A percentile compares a stretch with the other conserved stretches of the same genome.
Evolutionary conservation across 2,888 invertebrate genomes (phyloP).

Genomic region (Choreutis nemorana): DNA sequence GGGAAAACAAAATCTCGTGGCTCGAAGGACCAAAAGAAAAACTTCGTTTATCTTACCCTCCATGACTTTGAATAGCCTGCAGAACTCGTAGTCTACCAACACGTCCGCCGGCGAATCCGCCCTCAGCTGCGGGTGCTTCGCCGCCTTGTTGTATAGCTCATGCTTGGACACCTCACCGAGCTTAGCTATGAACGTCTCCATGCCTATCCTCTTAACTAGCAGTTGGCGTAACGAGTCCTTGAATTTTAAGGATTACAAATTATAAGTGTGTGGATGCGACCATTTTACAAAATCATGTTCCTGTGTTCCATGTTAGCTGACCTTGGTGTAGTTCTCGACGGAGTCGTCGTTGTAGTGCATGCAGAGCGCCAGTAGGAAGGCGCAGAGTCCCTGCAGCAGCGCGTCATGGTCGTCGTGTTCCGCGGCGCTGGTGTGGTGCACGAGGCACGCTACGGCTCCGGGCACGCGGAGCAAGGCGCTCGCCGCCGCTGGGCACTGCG

Average conservation of each 20-base stretch:
- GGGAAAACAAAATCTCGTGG: too few relatives aligned
- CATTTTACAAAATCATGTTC: too few relatives aligned
- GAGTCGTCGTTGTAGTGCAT: conserved; percentile 89
- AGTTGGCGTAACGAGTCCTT: conserved; percentile 74
- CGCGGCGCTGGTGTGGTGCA: conserved; percentile 79
- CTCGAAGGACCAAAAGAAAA: too few relatives aligned
- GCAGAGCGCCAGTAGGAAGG: conserved; percentile 92
- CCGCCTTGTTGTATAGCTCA: conserved; percentile 90
- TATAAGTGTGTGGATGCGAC: too few relatives aligned
- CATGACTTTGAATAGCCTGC: conserved; percentile 84
- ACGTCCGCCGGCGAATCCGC: conserved; percentile 80
- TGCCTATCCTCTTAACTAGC: conserved; percentile 83
- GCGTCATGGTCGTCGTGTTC: conserved; percentile 93
- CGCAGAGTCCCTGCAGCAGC: conserved; percentile 83
- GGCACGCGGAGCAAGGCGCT: conserved; percentile 80
- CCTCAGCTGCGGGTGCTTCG: conserved; percentile 91
- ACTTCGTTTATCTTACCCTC: too few relatives aligned
- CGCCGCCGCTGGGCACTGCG: conserved; percentile 84
- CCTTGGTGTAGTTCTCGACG: conserved; percentile 77
- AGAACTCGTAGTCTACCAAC: conserved; percentile 94
- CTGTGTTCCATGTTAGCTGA: too few relatives aligned
- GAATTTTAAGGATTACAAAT: too few relatives aligned
- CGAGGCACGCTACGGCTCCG: conserved; percentile 85
- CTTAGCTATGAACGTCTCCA: conserved; percentile 87
- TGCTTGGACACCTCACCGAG: conserved; percentile 86